Base-by-base conservation (phyloP, 2,888 invertebrate species). In the Monoplex corrugatus region DNA sequence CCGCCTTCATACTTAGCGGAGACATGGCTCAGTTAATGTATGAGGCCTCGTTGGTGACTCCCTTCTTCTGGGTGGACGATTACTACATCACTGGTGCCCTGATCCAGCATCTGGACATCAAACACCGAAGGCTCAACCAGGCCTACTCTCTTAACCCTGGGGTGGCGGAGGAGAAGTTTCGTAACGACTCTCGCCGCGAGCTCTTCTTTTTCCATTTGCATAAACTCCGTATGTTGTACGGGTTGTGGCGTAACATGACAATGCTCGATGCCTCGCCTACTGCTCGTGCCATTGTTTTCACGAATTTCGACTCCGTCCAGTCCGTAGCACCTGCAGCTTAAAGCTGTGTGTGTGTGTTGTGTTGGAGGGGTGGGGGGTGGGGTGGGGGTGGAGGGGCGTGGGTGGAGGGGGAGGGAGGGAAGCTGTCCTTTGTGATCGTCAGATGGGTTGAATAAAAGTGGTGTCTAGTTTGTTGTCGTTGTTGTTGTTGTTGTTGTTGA, bases 31-130 rank as follows among this genome's bases (percentile, higher is more conserved):
- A 95, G 35, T 96, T 96, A 38, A 94, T 98, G 86, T 96, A 97
- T 40, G 94, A 96, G 3, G 97, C 97, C 84, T 97, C 97, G 0
- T 97, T 97, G 93, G 96, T 95, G 13, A 96, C 97, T n/a, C 96
- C 97, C 35, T 98, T 97, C 93, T 98, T 99, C 96, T 99, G 98
- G 98, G 98, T 99, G 90, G 98, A 99, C 94, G 98, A 99, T 95
- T 97, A 98, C 82, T 98, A 97, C 95, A 96, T 98, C 0, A 98
- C 98, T 0, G 98, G 98, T 0, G 96, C 98, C 86, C 96, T 98
- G n/a, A 94, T 95, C 0, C 92, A 93, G 80, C 92, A 92, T 40
- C 89, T 95, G n/a, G 93, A 93, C 16, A 91, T 95, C 23, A 91
- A 92, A 78, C 95, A 95, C 85, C 91, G 91, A 85, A 92, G 93